Evolutionary conservation across 2,113 vertebrate species (phyloP).

Genomic region (Leptosomus discolor): DNA sequence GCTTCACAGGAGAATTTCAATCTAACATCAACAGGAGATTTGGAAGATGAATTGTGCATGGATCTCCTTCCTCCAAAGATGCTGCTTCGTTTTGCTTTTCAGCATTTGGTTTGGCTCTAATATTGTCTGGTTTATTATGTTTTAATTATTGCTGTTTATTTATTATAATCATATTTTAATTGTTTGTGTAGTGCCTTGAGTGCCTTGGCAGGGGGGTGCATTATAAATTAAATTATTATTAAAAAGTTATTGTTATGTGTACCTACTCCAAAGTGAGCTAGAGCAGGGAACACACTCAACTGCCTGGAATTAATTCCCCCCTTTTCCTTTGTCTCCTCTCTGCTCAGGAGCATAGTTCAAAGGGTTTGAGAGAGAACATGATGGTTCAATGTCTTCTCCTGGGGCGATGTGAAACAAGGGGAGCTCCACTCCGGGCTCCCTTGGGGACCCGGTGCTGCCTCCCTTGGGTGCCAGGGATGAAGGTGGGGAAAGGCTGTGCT

Average conservation of each 20-base stretch:
- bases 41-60: slow-evolving; percentile 53
- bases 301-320: slow-evolving; percentile 24
- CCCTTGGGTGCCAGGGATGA: not conserved
- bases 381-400: not conserved
- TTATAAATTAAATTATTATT: slow-evolving; percentile 74
- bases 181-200: slow-evolving; percentile 57
- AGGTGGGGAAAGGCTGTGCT: not conserved
- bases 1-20: slow-evolving; percentile 60
- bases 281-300: not conserved
- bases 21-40: slow-evolving; percentile 55
- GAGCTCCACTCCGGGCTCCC: not conserved
- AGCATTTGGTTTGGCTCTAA: slow-evolving; percentile 43
- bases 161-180: slow-evolving; percentile 74
- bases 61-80: not conserved
- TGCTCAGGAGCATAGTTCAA: not conserved
- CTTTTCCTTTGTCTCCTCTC: slow-evolving; percentile 2
- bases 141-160: slow-evolving; percentile 75
- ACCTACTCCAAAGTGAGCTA: slow-evolving; percentile 39
- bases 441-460: accelerated
- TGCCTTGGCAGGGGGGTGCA: slow-evolving; percentile 42
- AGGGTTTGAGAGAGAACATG: not conserved
- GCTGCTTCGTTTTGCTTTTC: slow-evolving; percentile 51
- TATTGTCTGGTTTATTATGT: slow-evolving; percentile 67
- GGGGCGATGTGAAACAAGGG: accelerated
- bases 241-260: slow-evolving; percentile 58